These are phyloP conservation scores for Leucophenga montana DNA, from an alignment of 2,888 invertebrate species.

Conservation along the genomic window DNA sequence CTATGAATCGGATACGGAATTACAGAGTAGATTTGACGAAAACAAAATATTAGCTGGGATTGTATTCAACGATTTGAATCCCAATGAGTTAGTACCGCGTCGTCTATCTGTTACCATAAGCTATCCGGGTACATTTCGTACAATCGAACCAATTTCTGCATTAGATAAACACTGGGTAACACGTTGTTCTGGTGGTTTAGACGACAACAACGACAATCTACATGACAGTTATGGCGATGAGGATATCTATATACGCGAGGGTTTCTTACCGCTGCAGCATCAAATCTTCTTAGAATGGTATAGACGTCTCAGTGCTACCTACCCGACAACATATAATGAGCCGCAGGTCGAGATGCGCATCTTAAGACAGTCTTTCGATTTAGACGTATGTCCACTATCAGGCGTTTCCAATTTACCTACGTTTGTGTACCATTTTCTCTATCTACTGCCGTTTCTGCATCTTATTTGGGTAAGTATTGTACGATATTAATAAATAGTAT, in stretches of 20 bases:
- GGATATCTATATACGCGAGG: slow-evolving; percentile 65
- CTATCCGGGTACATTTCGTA: slow-evolving; percentile 63
- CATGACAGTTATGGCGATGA: slow-evolving; percentile 33
- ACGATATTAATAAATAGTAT: too few relatives aligned
- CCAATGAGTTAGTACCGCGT: slow-evolving; percentile 30
- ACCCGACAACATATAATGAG: slow-evolving; percentile 17
- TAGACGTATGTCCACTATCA: slow-evolving; percentile 42
- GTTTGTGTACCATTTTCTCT: slow-evolving; percentile 58
- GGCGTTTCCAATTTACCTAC: slow-evolving; percentile 44
- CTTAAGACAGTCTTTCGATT: slow-evolving; percentile 40
- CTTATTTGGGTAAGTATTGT: slow-evolving; percentile 53
- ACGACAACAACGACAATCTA: slow-evolving; percentile 39
- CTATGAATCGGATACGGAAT: slow-evolving; percentile 27
- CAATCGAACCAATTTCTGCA: slow-evolving; percentile 46
- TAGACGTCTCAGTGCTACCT: slow-evolving; percentile 10
- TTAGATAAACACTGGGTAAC: slow-evolving; percentile 59
- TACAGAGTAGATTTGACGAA: slow-evolving; percentile 53
- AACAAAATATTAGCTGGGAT: slow-evolving; percentile 55
- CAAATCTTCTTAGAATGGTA: slow-evolving; percentile 57
- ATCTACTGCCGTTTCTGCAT: slow-evolving; percentile 60
- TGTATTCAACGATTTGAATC: slow-evolving; percentile 36
- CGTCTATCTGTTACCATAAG: slow-evolving; percentile 50
- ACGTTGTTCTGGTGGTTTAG: slow-evolving; percentile 57
- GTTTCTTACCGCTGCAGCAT: slow-evolving; percentile 65
- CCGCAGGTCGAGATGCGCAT: slow-evolving; percentile 45